Percentiles rank a stretch among this genome's conserved stretches.
phyloP scores from a whole-genome alignment of 2,113 vertebrate species.

The Crotophaga sulcirostris region DNA sequence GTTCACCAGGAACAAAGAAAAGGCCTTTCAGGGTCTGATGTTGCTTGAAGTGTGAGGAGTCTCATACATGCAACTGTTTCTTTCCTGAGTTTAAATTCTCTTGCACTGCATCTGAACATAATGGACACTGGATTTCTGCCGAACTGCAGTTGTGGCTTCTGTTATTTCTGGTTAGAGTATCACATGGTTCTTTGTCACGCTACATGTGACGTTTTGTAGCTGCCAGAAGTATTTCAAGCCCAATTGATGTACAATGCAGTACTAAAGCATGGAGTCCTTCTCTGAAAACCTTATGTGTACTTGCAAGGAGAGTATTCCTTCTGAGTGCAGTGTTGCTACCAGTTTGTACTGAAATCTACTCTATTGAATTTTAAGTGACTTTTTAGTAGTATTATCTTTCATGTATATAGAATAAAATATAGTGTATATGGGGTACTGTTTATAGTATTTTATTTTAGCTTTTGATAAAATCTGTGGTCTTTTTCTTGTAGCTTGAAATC shows the following conservation, averaged over 20 bases:
- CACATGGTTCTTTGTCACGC: not conserved
- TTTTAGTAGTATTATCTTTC: not conserved
- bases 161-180: not conserved
- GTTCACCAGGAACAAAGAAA: not conserved
- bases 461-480: not conserved
- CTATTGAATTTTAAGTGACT: not conserved
- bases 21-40: not conserved
- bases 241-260: not conserved
- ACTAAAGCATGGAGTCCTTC: not conserved
- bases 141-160: not conserved
- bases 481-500: slow-evolving; percentile 88
- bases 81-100: not conserved
- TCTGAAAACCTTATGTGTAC: not conserved
- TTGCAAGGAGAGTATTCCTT: not conserved
- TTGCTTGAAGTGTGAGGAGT: not conserved
- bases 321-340: not conserved
- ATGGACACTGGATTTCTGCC: not conserved
- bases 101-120: not conserved
- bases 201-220: not conserved
- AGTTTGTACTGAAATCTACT: not conserved
- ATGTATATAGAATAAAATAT: not conserved
- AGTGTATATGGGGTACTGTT: not conserved
- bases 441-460: not conserved
- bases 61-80: not conserved
- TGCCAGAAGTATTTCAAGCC: not conserved